Conservation (phyloP, 2,888 invertebrate species). For the Stratiomys singularior region DNA sequence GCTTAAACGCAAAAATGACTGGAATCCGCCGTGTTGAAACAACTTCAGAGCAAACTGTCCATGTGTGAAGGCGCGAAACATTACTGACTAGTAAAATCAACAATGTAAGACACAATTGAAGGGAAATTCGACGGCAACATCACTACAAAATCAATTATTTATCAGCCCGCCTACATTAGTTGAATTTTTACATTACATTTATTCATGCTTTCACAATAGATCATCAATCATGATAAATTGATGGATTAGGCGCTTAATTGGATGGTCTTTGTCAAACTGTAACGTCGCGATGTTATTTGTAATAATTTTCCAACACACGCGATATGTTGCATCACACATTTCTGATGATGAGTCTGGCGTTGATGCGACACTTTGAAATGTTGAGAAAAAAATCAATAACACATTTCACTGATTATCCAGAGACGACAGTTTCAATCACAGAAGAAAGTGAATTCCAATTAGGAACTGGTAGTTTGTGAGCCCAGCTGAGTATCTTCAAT, state of each 20-base stretch:
- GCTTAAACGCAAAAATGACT: no score
- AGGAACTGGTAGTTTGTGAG: no score
- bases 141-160: not conserved
- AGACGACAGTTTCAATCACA: no score
- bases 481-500: no score
- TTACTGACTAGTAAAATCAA: not conserved
- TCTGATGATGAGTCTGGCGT: no score
- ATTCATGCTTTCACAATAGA: not conserved
- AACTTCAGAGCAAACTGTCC: no score
- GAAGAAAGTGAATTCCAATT: no score
- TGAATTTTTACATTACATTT: not conserved
- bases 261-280: not conserved
- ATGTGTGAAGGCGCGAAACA: not conserved
- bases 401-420: no score
- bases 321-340: no score
- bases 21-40: no score
- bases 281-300: not conserved
- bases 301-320: not conserved
- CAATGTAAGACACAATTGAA: not conserved
- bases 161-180: not conserved
- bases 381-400: no score
- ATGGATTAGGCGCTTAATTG: constrained; percentile 4
- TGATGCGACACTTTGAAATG: no score
- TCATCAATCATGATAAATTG: constrained; percentile 16
- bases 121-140: not conserved